A percentile compares a stretch with the other conserved stretches of the same genome.
Conservation (phyloP, 1,140 invertebrate genomes). For the Aphis craccivora region DNA sequence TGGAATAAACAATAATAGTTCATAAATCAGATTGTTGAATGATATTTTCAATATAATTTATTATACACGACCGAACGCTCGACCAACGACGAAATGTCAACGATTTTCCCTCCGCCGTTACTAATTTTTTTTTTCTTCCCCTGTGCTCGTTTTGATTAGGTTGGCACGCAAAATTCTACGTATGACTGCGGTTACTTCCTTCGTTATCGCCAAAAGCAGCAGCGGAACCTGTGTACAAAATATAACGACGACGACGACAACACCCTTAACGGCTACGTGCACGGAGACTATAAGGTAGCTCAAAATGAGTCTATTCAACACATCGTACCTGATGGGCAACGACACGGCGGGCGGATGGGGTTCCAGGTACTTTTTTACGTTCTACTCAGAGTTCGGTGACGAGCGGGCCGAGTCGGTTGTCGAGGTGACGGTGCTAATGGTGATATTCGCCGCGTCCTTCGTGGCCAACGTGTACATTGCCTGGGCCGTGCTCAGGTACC, state of each 20-base stretch:
- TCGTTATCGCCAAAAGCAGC: neutral
- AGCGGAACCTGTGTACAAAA: neutral
- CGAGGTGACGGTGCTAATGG: constrained; percentile 64
- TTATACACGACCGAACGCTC: neutral
- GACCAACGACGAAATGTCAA: neutral
- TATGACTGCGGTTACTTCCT: neutral
- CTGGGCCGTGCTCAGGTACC: constrained; percentile 66
- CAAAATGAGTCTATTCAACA: constrained; percentile 60
- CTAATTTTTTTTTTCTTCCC: neutral
- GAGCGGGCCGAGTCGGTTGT: constrained; percentile 61
- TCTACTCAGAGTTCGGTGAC: constrained; percentile 67
- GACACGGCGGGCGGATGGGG: constrained; percentile 65
- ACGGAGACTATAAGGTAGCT: neutral
- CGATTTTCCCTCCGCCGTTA: neutral
- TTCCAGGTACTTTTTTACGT: constrained; percentile 67
- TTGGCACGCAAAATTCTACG: neutral
- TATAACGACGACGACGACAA: too few species aligned
- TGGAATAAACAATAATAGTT: neutral
- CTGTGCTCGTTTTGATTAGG: neutral
- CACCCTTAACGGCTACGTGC: too few species aligned
- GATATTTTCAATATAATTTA: neutral
- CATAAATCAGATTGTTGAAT: too few species aligned
- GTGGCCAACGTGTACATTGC: constrained; percentile 65
- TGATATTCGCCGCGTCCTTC: constrained; percentile 65
- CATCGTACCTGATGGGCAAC: constrained; percentile 64